These are phyloP conservation scores for Microcebus griseorufus DNA, from an alignment of 2,113 vertebrate genomes.

Conservation along the genomic window DNA sequence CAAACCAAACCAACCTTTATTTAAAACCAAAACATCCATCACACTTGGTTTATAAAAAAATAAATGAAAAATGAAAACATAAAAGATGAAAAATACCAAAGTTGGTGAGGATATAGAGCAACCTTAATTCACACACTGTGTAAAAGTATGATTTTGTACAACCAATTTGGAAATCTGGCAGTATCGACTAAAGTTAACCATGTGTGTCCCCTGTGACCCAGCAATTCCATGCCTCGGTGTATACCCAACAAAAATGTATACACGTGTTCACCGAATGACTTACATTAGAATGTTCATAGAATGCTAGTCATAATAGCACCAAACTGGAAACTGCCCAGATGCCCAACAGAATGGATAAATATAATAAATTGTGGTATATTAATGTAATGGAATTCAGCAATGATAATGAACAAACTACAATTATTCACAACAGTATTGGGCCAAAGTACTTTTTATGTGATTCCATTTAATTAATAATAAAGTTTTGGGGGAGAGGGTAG, in stretches of 20 bases:
- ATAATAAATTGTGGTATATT: not conserved
- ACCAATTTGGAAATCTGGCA: not conserved
- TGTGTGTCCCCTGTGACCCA: not conserved
- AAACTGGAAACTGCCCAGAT: not conserved
- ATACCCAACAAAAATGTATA: not conserved
- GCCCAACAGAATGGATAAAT: not conserved
- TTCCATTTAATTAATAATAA: not conserved
- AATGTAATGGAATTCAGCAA: not conserved
- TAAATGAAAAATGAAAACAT: not conserved
- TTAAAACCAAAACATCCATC: not conserved
- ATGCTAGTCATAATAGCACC: not conserved
- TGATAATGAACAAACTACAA: not conserved
- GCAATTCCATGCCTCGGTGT: not conserved
- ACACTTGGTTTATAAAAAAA: not conserved
- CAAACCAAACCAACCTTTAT: not conserved
- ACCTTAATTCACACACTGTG: not conserved
- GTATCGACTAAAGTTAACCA: rapidly evolving
- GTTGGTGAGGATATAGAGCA: not conserved
- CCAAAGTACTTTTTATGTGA: not conserved
- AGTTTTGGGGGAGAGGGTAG: not conserved
- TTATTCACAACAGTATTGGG: not conserved
- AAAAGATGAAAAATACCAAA: not conserved
- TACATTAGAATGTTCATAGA: not conserved
- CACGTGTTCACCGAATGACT: not conserved
- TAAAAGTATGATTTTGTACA: not conserved